These are phyloP conservation scores for Sisyra terminalis DNA, from an alignment of 2,888 invertebrate species.

Conservation along the genomic window DNA sequence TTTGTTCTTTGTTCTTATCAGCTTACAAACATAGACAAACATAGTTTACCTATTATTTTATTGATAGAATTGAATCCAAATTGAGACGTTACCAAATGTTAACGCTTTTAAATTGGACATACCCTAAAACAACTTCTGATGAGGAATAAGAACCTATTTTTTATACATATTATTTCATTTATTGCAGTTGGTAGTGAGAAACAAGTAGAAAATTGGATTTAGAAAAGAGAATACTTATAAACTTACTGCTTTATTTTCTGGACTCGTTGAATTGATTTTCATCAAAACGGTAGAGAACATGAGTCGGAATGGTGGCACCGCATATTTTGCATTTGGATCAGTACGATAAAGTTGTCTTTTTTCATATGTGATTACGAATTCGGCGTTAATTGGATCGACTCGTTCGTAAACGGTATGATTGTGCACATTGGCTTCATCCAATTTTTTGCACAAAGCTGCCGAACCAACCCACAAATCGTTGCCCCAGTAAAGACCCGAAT, in stretches of 20 bases:
- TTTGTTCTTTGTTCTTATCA: too few relatives aligned
- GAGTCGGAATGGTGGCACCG: conserved; percentile 8
- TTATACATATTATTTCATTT: too few relatives aligned
- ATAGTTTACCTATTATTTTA: too few relatives aligned
- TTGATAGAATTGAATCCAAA: too few relatives aligned
- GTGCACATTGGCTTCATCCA: conserved; percentile 5
- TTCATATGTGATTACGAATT: conserved; percentile 6
- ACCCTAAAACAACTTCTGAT: too few relatives aligned
- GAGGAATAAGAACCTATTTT: too few relatives aligned
- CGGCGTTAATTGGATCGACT: neutral
- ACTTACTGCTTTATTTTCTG: conserved; percentile 6
- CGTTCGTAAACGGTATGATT: neutral
- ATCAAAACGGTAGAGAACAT: conserved; percentile 7
- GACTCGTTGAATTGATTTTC: neutral
- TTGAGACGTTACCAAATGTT: too few relatives aligned
- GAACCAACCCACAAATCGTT: conserved; percentile 10
- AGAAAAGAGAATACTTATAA: neutral
- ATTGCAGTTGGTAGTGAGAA: neutral
- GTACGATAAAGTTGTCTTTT: conserved; percentile 4
- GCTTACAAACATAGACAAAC: too few relatives aligned
- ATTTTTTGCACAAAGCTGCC: conserved; percentile 7
- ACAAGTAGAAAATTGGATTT: neutral
- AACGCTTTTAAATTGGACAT: too few relatives aligned
- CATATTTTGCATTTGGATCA: conserved; percentile 5
- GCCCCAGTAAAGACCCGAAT: conserved; percentile 9